Percentiles rank a stretch among this genome's conserved stretches.
These are phyloP conservation scores for Struthio camelus DNA, from an alignment of 2,113 vertebrate genomes.

Conservation along the genomic window DNA sequence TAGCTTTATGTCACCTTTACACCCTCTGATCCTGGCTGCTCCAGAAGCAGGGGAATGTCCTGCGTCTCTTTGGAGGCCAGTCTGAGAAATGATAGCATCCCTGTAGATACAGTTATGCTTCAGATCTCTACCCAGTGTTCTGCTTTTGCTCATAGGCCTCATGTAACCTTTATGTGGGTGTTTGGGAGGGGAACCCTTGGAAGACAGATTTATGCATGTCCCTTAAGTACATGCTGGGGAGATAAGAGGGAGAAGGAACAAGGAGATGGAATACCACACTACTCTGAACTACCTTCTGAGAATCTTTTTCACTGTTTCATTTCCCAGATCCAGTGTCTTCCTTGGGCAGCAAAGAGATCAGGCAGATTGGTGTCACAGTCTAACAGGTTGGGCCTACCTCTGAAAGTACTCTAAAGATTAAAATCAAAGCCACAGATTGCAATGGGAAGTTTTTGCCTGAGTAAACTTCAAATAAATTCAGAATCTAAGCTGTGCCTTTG, in stretches of 20 bases:
- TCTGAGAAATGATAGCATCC: neutral
- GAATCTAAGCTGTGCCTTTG: neutral
- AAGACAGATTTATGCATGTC: neutral
- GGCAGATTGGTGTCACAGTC: neutral
- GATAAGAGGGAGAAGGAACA: neutral
- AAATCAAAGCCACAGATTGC: neutral
- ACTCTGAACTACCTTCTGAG: neutral
- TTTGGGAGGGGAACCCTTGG: neutral
- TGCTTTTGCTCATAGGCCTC: neutral
- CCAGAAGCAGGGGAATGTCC: neutral
- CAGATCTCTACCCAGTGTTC: neutral
- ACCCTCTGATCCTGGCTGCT: neutral
- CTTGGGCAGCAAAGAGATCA: accelerated
- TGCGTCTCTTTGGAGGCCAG: too few species aligned
- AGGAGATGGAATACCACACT: neutral
- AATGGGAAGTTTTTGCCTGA: neutral
- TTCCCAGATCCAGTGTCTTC: neutral
- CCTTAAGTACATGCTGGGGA: neutral
- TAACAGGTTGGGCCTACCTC: neutral
- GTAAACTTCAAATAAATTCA: neutral
- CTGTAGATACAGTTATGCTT: neutral
- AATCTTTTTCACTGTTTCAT: neutral
- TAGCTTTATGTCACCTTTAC: neutral
- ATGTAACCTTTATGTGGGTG: neutral
- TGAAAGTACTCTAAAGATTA: neutral